These are phyloP conservation scores for Pimpla rufipes DNA, from an alignment of 2,888 invertebrate species.

Conservation along the genomic window DNA sequence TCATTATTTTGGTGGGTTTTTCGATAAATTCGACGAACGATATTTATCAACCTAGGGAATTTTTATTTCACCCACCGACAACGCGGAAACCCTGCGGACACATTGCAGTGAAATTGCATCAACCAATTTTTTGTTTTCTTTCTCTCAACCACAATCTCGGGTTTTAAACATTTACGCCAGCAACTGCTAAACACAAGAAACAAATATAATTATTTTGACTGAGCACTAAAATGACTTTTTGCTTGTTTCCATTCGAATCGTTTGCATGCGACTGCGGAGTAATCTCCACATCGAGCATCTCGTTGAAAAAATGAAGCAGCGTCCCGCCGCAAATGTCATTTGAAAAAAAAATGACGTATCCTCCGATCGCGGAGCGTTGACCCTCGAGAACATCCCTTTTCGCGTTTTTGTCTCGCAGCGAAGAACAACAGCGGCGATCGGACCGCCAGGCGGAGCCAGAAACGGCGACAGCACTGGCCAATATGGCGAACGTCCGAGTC, in stretches of 20 bases:
- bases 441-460: neutral
- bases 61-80: neutral
- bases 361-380: neutral
- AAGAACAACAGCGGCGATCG: neutral
- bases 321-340: neutral
- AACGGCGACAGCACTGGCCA: neutral
- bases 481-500: constrained; percentile 4
- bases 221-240: neutral
- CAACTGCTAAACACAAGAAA: neutral
- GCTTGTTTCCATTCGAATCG: no score
- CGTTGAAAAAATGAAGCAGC: neutral
- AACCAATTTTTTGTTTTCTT: neutral
- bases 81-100: neutral
- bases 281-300: no score
- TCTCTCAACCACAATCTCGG: neutral
- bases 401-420: neutral
- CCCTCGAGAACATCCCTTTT: neutral
- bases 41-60: neutral
- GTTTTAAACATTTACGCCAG: neutral
- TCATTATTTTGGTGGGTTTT: neutral
- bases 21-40: neutral
- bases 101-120: neutral
- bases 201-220: neutral
- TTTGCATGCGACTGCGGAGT: no score
- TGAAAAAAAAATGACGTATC: neutral